Evolutionary conservation across 2,797 vertebrate genomes (phyloP).

Genomic region (Rallus crepitans): DNA sequence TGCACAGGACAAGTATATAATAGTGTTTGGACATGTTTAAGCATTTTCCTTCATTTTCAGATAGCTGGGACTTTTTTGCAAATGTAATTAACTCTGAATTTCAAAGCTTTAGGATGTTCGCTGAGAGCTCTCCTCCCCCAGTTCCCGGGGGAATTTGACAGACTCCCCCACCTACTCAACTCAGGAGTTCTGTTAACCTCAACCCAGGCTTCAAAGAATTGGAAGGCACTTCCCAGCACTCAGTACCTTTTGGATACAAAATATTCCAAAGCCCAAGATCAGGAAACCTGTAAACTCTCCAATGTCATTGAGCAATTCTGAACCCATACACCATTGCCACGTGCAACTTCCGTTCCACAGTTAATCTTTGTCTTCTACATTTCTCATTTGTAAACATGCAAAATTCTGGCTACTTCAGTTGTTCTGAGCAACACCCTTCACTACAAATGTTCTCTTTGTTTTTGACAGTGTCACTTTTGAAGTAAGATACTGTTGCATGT

Average conservation of each 20-base stretch:
- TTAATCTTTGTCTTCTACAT: neutral
- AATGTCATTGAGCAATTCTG: neutral
- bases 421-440: neutral
- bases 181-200: neutral
- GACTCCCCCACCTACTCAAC: neutral
- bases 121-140: rapidly evolving
- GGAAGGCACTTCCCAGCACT: neutral
- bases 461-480: neutral
- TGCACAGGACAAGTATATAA: neutral
- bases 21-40: neutral
- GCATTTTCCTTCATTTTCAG: neutral
- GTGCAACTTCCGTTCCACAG: neutral
- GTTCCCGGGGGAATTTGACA: neutral
- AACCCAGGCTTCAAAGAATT: neutral
- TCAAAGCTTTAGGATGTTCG: neutral
- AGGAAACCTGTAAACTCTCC: neutral
- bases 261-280: neutral
- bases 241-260: neutral
- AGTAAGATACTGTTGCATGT: neutral
- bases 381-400: neutral
- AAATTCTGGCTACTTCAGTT: neutral
- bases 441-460: neutral
- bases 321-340: neutral
- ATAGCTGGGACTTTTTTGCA: rapidly evolving
- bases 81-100: neutral